Evolutionary conservation across 1,140 invertebrate genomes (phyloP).

Genomic region (Papilio helenus): DNA sequence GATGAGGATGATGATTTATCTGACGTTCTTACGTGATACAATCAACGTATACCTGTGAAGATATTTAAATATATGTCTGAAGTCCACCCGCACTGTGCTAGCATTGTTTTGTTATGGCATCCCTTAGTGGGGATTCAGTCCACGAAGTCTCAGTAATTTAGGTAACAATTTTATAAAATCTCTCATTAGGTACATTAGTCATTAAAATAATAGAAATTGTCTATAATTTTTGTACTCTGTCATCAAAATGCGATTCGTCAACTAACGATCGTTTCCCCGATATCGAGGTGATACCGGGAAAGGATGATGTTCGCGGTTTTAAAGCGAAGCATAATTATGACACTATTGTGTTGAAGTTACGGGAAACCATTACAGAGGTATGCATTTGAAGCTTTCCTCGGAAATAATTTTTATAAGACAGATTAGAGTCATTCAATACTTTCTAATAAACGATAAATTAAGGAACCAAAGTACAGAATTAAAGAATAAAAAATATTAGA

Average conservation of each 20-base stretch:
- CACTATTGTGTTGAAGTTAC: slow-evolving; percentile 39
- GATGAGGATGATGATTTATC: too few species aligned
- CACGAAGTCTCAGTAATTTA: too few species aligned
- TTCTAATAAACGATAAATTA: background rate
- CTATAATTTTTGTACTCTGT: slow-evolving; percentile 39
- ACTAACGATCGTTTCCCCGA: slow-evolving; percentile 67
- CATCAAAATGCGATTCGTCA: slow-evolving; percentile 62
- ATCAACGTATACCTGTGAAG: too few species aligned
- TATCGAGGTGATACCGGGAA: slow-evolving; percentile 60
- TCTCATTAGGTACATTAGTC: too few species aligned
- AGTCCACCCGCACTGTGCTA: too few species aligned
- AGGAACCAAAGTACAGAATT: background rate
- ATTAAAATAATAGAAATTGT: background rate
- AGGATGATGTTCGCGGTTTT: slow-evolving; percentile 43
- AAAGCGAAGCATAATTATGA: slow-evolving; percentile 43
- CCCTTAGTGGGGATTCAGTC: too few species aligned
- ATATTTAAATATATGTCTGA: too few species aligned
- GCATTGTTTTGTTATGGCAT: too few species aligned
- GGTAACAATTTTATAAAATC: too few species aligned
- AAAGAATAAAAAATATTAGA: too few species aligned
- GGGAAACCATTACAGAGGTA: slow-evolving; percentile 32
- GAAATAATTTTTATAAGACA: slow-evolving; percentile 13
- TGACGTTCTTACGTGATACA: too few species aligned
- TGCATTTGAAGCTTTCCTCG: slow-evolving; percentile 12
- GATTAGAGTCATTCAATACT: background rate